Base-by-base conservation (phyloP, 2,797 vertebrate genomes). In the Ctenopoma kingsleyae region DNA sequence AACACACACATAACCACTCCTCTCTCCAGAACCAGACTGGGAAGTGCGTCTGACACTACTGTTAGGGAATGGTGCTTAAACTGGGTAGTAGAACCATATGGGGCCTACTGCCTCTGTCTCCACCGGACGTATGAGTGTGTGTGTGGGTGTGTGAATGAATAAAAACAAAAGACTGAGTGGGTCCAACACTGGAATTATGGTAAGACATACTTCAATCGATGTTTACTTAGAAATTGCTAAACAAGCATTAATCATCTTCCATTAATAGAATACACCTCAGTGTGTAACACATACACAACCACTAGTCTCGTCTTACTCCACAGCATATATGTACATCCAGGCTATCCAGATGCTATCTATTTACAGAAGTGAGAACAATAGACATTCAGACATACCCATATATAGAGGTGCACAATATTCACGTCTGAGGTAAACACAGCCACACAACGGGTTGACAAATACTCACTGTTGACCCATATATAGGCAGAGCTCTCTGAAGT, bases 401-500 rank as follows among this genome's bases (percentile, higher is more conserved):
- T 75, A 81, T 72, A 80, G 82, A 84, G 47, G 53, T 57, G 73
- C 47, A 49, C 3, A 25, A 65, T 69, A n/a, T 15, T 58, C 27
- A 58, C 2, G n/a, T 27, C 36, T 50, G 50, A 77, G 52, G 44
- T 58, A 74, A 58, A 16, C 44, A 59, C 38, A 67, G 69, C 67
- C 68, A 83, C 13, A 66, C 38, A 25, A 44, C 17, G 48, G 43
- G 58, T 30, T 47, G 30, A 53, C 19, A n/a, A 20, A 51, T 27
- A 46, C 88, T 94, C 94, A 98, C 97, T 93, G 87, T 95, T 94
- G 75, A 99, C 96, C 0, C 93, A 96, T 91, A 99, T 92, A 71
- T 96, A 94, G 0, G 96, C 97, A 0, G 96, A 95, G 47, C 94
- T 97, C 69, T 96, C 94, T 52, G 89, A 95, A 0, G 94, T 95